phyloP scores from a whole-genome alignment of 1,140 invertebrate genomes.

The Microplitis mediator region DNA sequence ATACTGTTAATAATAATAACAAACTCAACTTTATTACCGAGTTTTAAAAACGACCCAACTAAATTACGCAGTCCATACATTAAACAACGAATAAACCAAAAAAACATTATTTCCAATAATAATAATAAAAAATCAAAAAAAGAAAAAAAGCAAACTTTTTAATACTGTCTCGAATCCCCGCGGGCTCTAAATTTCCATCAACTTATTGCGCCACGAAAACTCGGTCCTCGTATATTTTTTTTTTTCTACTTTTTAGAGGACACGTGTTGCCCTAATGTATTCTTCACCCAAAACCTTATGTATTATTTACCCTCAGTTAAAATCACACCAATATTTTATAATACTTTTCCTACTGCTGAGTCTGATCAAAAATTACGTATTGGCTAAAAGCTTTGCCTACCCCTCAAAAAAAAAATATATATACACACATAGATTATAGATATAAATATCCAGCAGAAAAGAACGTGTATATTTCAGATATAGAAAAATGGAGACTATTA shows the following conservation, averaged over 20 bases:
- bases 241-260: constrained; percentile 46
- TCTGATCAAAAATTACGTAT: neutral
- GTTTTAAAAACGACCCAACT: neutral
- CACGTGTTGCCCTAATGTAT: constrained; percentile 54
- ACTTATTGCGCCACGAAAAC: constrained; percentile 46
- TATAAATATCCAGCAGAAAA: neutral
- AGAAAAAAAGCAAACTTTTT: constrained; percentile 47
- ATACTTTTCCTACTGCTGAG: constrained; percentile 34
- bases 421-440: neutral
- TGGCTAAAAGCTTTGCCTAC: neutral
- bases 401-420: neutral
- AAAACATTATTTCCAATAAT: constrained; percentile 1
- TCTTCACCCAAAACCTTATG: constrained; percentile 45
- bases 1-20: neutral
- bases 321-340: constrained; percentile 45
- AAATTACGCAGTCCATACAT: constrained; percentile 35
- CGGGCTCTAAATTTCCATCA: constrained; percentile 47
- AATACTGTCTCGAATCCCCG: constrained; percentile 39
- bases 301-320: constrained; percentile 35
- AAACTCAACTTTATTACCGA: neutral
- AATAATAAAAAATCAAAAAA: neutral
- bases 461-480: neutral
- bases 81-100: constrained; percentile 30
- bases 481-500: constrained; percentile 20
- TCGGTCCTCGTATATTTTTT: neutral